Conservation (phyloP, 2,888 invertebrate species). For the Cryptus armator region DNA sequence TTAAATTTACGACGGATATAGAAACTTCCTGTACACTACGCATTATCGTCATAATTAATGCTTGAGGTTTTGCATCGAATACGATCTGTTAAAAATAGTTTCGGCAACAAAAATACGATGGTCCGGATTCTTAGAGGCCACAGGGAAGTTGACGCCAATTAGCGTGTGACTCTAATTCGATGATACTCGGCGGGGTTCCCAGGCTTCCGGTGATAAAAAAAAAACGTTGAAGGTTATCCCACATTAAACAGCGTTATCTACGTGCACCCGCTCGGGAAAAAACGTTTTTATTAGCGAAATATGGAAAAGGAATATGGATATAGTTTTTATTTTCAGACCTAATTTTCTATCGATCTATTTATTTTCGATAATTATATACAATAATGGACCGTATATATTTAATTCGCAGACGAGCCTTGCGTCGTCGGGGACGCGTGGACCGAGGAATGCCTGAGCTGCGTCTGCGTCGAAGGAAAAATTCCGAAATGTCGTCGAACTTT, state of each 20-base stretch:
- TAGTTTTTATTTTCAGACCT: no score
- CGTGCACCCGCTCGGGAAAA: neutral
- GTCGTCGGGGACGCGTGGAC: slow-evolving; percentile 70
- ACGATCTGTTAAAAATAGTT: slow-evolving; percentile 46
- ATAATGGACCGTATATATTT: neutral
- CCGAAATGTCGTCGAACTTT: slow-evolving; percentile 66
- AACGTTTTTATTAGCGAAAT: no score
- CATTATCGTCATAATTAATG: neutral
- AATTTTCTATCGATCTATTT: no score
- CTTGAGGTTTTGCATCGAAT: neutral
- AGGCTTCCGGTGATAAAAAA: slow-evolving; percentile 9
- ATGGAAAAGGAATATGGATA: no score
- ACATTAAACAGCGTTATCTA: slow-evolving; percentile 12
- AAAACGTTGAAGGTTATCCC: neutral
- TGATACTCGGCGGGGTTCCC: slow-evolving; percentile 24
- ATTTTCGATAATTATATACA: no score
- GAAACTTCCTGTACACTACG: neutral
- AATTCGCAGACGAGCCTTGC: slow-evolving; percentile 64
- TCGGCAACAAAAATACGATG: slow-evolving; percentile 6
- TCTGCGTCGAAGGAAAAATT: slow-evolving; percentile 58
- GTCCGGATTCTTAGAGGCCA: slow-evolving; percentile 23
- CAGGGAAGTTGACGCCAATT: slow-evolving; percentile 58
- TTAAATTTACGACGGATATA: neutral
- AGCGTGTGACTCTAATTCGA: slow-evolving; percentile 57
- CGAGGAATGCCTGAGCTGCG: slow-evolving; percentile 71